phyloP scores from a whole-genome alignment of 2,797 vertebrate species.

The Gadopsis marmoratus region DNA sequence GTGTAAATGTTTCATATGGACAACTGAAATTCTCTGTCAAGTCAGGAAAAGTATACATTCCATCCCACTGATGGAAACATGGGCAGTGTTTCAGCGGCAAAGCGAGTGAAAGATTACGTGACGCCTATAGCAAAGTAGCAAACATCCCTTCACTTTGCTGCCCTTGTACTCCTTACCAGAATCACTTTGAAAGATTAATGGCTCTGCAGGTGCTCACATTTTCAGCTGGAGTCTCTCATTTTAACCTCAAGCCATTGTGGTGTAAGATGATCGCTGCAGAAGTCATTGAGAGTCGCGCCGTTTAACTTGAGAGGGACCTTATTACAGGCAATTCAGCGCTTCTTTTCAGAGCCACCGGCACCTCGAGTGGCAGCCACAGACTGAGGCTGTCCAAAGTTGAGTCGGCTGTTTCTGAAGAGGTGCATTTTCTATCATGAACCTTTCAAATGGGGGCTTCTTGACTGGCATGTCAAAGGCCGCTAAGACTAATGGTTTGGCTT shows the following conservation, averaged over 20 bases:
- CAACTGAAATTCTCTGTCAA: slow-evolving; percentile 39
- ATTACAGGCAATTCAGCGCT: slow-evolving; percentile 40
- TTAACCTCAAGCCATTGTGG: slow-evolving; percentile 38
- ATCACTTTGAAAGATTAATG: slow-evolving; percentile 55
- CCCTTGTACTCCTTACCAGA: slow-evolving; percentile 36
- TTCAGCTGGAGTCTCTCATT: slow-evolving; percentile 44
- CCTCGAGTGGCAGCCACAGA: slow-evolving; percentile 1
- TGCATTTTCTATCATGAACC: slow-evolving; percentile 32
- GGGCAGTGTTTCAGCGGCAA: slow-evolving; percentile 14
- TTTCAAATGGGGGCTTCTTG: slow-evolving; percentile 27
- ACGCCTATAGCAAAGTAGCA: slow-evolving; percentile 35
- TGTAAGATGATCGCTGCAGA: slow-evolving; percentile 47
- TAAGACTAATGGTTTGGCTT: slow-evolving; percentile 48
- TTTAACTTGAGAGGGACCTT: slow-evolving; percentile 46
- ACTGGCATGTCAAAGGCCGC: slow-evolving; percentile 19
- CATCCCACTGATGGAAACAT: slow-evolving; percentile 4
- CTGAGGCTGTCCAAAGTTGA: slow-evolving; percentile 21
- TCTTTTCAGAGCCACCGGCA: slow-evolving; percentile 34
- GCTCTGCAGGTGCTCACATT: slow-evolving; percentile 39
- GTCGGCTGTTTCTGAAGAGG: slow-evolving; percentile 32
- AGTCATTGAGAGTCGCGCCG: slow-evolving; percentile 14
- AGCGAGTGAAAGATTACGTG: background rate
- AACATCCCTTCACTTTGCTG: slow-evolving; percentile 48
- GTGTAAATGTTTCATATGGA: slow-evolving; percentile 47
- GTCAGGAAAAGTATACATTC: slow-evolving; percentile 29